Base-by-base conservation (phyloP, 1,140 invertebrate species). In the Uloborus diversus region DNA sequence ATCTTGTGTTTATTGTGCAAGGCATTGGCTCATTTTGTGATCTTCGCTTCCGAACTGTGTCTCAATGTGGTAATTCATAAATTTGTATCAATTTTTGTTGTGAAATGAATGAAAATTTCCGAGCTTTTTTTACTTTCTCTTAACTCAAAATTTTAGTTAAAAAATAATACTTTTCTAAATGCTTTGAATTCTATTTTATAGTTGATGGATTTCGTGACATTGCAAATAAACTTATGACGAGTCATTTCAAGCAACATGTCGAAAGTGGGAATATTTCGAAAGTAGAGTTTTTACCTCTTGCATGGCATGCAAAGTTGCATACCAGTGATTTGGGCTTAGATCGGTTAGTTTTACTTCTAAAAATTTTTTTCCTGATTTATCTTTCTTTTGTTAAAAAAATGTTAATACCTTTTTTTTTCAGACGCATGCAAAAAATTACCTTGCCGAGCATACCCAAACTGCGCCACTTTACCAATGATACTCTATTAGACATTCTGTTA, bases 21-120 rank as follows among this genome's bases (percentile, higher is more conserved):
- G 97, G 97, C 49, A 96, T 99, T 79, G 96, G 97, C 0, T 92
- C 94, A 1, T 93, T 93, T 27, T 98, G 96, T 86, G 96, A 98
- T 88, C 89, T 98, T 35, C 93, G 94, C 84, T 96, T 97, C 85
- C 88, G 96, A 53, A 89, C 91, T 20, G 92, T 98, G 0, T 92
- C 95, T 83, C 94, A 98, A 92, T 96, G 96, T 85, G 95, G 95
- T 97, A 86, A 90, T 93, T 86, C n/a, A n/a, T n/a, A 25, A 37
- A 3, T 53, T 53, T 4, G 37, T 42, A 42, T 42, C 37, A 42
- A 9, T 42, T 42, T 42, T 42, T 42, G 17, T n/a, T n/a, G n/a
- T n/a, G n/a, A n/a, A 17, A 9, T 42, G 37, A 42, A 9, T 42
- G 37, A 42, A 42, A 42, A n/a, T n/a, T n/a, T n/a, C n/a, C n/a